Evolutionary conservation across 2,113 vertebrate genomes (phyloP).

Genomic region (Cnemophilus loriae): DNA sequence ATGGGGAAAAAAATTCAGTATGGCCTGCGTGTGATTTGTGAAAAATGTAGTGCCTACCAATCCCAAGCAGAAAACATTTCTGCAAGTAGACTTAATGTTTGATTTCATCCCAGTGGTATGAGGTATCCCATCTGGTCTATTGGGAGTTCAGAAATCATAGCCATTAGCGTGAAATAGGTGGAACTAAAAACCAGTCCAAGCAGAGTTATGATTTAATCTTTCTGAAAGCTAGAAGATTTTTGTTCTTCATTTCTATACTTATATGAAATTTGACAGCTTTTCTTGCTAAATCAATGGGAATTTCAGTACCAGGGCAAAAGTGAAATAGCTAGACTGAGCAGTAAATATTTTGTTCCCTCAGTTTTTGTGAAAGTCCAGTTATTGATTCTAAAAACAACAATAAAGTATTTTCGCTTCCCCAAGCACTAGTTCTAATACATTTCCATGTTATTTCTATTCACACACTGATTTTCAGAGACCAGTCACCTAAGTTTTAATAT

Average conservation of each 20-base stretch:
- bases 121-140: background rate
- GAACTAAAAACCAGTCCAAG: background rate
- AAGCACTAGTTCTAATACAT: background rate
- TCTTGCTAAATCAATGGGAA: constrained; percentile 25
- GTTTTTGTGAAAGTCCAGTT: background rate
- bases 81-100: background rate
- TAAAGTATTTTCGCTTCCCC: background rate
- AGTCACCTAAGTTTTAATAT: background rate
- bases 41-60: background rate
- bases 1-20: background rate
- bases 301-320: background rate
- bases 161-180: constrained; percentile 5
- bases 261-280: constrained; percentile 8
- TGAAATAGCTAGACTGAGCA: background rate
- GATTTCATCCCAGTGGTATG: background rate
- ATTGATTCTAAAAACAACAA: background rate
- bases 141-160: constrained; percentile 18
- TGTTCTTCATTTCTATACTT: constrained; percentile 1
- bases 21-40: background rate
- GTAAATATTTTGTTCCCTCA: background rate
- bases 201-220: constrained; percentile 41
- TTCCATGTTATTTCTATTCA: background rate
- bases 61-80: background rate
- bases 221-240: background rate
- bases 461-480: background rate